Conservation (phyloP, 2,888 invertebrate genomes). For the Gordius sp. region DNA sequence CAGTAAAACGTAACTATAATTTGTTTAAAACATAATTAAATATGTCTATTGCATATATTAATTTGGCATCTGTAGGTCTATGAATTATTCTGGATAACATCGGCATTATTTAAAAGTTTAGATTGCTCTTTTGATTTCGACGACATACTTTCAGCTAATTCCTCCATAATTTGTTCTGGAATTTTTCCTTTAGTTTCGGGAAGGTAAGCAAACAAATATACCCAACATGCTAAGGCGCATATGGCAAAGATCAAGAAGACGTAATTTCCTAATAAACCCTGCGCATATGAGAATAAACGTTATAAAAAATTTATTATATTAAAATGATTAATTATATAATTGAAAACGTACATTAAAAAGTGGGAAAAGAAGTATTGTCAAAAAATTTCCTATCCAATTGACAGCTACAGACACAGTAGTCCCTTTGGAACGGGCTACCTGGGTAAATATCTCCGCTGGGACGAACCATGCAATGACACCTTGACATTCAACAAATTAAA, state of each 20-base stretch:
- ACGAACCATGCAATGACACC: slow-evolving; percentile 11
- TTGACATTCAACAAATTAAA: not conserved
- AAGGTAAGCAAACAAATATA: not conserved
- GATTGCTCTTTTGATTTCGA: too few relatives aligned
- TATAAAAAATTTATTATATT: not conserved
- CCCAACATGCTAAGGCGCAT: not conserved
- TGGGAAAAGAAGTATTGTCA: not conserved
- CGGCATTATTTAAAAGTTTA: too few relatives aligned
- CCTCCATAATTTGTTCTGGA: not conserved
- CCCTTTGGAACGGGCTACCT: not conserved
- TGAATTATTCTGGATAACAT: too few relatives aligned
- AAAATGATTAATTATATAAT: not conserved
- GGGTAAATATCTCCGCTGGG: not conserved
- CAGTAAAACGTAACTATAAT: too few relatives aligned
- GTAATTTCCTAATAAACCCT: not conserved
- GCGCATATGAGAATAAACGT: too few relatives aligned
- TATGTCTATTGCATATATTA: too few relatives aligned
- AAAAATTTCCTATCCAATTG: slow-evolving; percentile 2
- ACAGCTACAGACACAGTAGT: not conserved
- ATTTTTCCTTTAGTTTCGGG: not conserved
- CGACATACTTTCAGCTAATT: not conserved
- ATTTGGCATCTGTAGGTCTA: too few relatives aligned
- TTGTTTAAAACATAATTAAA: too few relatives aligned
- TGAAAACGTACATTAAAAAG: not conserved
- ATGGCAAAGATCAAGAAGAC: not conserved